Evolutionary conservation across 2,888 invertebrate genomes (phyloP).

Genomic region (Drosophila flavopinicola): DNA sequence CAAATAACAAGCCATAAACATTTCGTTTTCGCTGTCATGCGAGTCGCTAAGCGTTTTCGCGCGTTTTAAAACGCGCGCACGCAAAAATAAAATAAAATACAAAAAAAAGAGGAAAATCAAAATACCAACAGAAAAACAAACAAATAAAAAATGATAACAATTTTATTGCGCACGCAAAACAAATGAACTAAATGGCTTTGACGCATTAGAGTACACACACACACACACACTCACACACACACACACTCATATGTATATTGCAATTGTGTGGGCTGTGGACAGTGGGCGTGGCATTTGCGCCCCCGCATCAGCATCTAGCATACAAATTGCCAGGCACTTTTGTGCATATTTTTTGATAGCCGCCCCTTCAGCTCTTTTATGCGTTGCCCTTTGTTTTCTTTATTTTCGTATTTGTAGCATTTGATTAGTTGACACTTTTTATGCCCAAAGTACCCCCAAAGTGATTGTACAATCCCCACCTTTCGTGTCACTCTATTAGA

Average conservation of each 20-base stretch:
- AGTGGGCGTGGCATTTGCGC: constrained; percentile 37
- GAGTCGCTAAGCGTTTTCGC: constrained; percentile 51
- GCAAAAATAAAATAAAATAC: constrained; percentile 19
- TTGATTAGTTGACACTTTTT: constrained; percentile 79
- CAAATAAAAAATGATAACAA: constrained; percentile 77
- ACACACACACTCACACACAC: constrained; percentile 1
- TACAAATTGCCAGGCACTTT: constrained; percentile 71
- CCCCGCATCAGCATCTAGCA: constrained; percentile 49
- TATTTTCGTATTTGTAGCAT: constrained; percentile 49
- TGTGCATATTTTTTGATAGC: constrained; percentile 65
- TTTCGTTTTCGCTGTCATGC: constrained; percentile 43
- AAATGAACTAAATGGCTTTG: constrained; percentile 79
- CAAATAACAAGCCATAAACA: constrained; percentile 80
- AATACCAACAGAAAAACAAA: constrained; percentile 32
- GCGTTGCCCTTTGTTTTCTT: constrained; percentile 40
- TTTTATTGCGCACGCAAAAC: constrained; percentile 78
- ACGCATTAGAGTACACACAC: constrained; percentile 49
- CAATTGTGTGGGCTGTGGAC: constrained; percentile 8
- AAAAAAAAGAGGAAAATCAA: constrained; percentile 29
- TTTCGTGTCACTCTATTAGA: constrained; percentile 12
- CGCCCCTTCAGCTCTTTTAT: constrained; percentile 43
- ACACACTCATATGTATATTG: constrained; percentile 15
- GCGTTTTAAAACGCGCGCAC: constrained; percentile 59
- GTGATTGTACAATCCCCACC: constrained; percentile 28
- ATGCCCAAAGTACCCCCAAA: constrained; percentile 30